These are phyloP conservation scores for Pristionchus entomophagus DNA, from an alignment of 2,888 invertebrate species.

Conservation along the genomic window DNA sequence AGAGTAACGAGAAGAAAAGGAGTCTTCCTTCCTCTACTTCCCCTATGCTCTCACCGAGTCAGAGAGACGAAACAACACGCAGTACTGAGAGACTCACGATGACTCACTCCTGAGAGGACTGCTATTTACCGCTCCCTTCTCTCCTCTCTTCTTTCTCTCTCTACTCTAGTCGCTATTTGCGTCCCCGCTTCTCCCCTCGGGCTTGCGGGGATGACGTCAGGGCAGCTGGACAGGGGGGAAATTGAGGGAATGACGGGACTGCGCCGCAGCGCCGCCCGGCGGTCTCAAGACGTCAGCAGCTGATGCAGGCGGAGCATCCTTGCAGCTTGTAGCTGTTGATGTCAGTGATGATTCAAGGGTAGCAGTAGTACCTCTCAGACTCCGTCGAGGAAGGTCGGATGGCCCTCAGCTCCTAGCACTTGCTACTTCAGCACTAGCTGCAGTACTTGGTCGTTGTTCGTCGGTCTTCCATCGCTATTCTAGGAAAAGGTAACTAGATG, in stretches of 20 bases:
- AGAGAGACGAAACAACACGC: neutral
- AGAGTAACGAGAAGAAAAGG: neutral
- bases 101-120: neutral
- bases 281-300: neutral
- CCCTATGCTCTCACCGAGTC: neutral
- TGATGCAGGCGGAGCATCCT: neutral
- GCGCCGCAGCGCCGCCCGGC: neutral
- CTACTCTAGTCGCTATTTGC: neutral
- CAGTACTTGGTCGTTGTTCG: too few relatives aligned
- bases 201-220: neutral
- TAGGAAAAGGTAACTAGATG: too few relatives aligned
- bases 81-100: neutral
- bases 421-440: too few relatives aligned
- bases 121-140: neutral
- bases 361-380: neutral
- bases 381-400: too few relatives aligned
- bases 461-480: too few relatives aligned
- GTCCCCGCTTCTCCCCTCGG: slow-evolving; percentile 23
- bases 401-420: too few relatives aligned
- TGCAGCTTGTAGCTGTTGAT: neutral
- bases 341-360: neutral
- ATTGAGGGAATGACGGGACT: neutral
- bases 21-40: neutral
- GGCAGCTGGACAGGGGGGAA: neutral
- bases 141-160: slow-evolving; percentile 26